phyloP scores from a whole-genome alignment of 2,113 vertebrate species.

The Ictidomys tridecemlineatus region DNA sequence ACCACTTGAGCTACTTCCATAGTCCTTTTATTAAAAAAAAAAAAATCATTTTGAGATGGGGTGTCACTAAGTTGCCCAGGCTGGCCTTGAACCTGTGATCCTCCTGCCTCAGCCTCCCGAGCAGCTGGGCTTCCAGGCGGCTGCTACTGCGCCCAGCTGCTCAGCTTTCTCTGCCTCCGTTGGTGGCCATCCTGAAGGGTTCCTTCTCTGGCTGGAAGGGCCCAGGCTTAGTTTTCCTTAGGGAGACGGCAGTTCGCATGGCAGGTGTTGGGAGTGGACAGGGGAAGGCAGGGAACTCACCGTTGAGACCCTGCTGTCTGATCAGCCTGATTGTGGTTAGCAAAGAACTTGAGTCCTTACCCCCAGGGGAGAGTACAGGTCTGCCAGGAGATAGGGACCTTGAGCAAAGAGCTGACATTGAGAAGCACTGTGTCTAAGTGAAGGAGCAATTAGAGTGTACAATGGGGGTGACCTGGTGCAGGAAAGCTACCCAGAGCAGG shows the following conservation, averaged over 20 bases:
- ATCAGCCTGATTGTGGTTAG: neutral
- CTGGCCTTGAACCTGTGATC: too few relatives aligned
- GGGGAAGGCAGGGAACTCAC: neutral
- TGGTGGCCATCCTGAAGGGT: neutral
- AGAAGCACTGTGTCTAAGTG: neutral
- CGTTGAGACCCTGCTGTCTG: neutral
- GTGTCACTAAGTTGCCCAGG: too few relatives aligned
- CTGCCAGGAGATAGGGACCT: neutral
- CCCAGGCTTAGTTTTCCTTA: neutral
- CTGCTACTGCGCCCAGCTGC: too few relatives aligned
- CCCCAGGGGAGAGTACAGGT: neutral
- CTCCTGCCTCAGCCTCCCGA: too few relatives aligned
- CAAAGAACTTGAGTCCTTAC: neutral
- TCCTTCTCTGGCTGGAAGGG: neutral
- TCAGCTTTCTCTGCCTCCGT: neutral
- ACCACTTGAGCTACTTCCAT: too few relatives aligned
- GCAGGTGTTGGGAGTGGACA: too few relatives aligned
- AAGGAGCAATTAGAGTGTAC: neutral
- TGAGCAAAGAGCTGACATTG: neutral
- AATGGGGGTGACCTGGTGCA: neutral
- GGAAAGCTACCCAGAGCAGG: neutral
- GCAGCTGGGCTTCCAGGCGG: too few relatives aligned
- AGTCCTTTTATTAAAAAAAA: too few relatives aligned
- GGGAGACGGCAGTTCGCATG: neutral
- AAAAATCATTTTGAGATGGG: too few relatives aligned